Percentiles rank a stretch among this genome's conserved stretches.
These are phyloP conservation scores for Cynaeus angustus DNA, from an alignment of 2,888 invertebrate genomes.

Conservation along the genomic window DNA sequence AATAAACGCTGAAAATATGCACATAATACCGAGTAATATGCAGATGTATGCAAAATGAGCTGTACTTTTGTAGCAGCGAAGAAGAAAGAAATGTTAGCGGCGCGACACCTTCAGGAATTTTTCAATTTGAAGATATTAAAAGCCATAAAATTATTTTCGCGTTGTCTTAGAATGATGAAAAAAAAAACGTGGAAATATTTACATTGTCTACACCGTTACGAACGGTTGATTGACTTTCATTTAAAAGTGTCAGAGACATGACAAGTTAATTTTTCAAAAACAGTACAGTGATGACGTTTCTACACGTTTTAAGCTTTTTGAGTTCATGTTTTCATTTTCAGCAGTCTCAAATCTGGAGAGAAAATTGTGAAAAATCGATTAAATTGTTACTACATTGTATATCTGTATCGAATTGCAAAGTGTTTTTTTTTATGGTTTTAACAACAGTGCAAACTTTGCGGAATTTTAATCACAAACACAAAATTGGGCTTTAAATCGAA, in stretches of 20 bases:
- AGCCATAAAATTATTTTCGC: not conserved
- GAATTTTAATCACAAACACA: too few species aligned
- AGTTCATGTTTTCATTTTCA: not conserved
- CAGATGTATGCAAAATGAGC: conserved; percentile 38
- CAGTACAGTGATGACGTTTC: too few species aligned
- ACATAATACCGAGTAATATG: conserved; percentile 37
- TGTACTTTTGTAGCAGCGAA: conserved; percentile 13
- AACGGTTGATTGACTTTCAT: not conserved
- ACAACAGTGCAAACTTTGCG: too few species aligned
- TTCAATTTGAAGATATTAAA: conserved; percentile 23
- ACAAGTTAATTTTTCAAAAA: too few species aligned
- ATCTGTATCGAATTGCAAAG: not conserved
- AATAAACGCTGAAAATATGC: conserved; percentile 27
- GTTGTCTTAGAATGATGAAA: not conserved
- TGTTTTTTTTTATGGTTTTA: not conserved
- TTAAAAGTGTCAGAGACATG: conserved; percentile 4
- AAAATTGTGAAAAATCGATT: too few species aligned
- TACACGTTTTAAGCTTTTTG: too few species aligned
- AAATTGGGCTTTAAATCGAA: too few species aligned
- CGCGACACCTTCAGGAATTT: conserved; percentile 32
- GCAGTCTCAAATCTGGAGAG: too few species aligned
- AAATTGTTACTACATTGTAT: too few species aligned
- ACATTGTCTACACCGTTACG: too few species aligned
- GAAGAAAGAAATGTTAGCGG: conserved; percentile 17
- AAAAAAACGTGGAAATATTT: too few species aligned